Evolutionary conservation across 2,113 vertebrate species (phyloP), one percentile per base, ranked within the genome.

Genomic region (Galemys pyrenaicus): DNA sequence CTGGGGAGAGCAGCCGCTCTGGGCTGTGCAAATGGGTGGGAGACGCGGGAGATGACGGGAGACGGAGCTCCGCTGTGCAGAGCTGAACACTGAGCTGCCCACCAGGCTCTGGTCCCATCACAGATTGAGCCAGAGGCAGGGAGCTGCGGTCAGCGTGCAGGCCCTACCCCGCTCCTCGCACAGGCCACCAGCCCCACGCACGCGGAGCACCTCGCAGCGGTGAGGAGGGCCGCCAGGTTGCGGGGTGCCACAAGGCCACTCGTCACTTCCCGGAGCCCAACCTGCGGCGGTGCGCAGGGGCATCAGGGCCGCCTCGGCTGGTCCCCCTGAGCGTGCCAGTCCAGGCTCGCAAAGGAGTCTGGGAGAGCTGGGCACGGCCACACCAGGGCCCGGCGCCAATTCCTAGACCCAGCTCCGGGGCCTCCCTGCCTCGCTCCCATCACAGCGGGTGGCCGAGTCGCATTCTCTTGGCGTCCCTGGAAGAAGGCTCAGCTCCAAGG

Each of bases 391-490:
- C 5, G 0, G 58, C 46, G 51, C 19, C 17, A 6, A 7, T 51
- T 54, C 51, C 51, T 54, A 20, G 51, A 54, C 19, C 16, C 17
- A 4, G 17, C 51, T 6, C 6, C 4, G 15, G 16, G 19, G 19
- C 54, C 54, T 20, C 54, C 54, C 16, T 6, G 60, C 9, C 54
- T 60, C 22, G 8, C 22, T 28, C 58, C 9, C 58, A 60, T 22
- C 24, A 19, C 56, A 32, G 51, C 1, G 2, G 20, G 2, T 19
- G 16, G 3, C 9, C 0, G 2, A 9, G 1, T 12, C 39, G 1
- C 37, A 19, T 62, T 35, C 22, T 49, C 75, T 32, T 9, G 67
- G 58, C 41, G 44, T 46, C 49, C 32, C 37, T 75, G 41, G 62
- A 37, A n/a, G 22, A 51, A 85, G 44, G 44, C 4, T 30, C 9